phyloP scores from a whole-genome alignment of 2,888 invertebrate species.

The Conops quadrifasciatus region DNA sequence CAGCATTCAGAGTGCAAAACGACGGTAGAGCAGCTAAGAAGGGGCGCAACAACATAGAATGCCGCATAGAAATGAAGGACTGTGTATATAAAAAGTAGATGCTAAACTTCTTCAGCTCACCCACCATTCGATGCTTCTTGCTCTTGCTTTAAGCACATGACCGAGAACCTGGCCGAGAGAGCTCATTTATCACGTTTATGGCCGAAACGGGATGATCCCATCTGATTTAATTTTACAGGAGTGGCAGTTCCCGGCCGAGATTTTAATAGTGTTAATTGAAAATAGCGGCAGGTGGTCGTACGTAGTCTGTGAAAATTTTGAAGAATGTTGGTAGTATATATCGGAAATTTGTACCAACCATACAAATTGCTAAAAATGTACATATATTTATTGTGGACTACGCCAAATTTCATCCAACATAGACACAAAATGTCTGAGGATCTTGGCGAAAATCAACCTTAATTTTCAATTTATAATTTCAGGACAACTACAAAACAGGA shows the following conservation, averaged over 20 bases:
- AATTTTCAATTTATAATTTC: too few species aligned
- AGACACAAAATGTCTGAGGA: too few species aligned
- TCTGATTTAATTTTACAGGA: background rate
- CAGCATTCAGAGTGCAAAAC: background rate
- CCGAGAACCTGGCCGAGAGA: slow-evolving; percentile 43
- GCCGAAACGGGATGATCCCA: background rate
- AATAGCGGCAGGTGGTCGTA: background rate
- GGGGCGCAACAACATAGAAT: background rate
- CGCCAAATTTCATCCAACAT: too few species aligned
- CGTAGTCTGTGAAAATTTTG: too few species aligned
- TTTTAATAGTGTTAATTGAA: slow-evolving; percentile 27
- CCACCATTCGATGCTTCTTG: background rate
- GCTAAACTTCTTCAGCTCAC: background rate
- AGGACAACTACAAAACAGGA: slow-evolving; percentile 2
- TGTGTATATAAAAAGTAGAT: background rate
- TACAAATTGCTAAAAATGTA: too few species aligned
- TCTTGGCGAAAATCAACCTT: too few species aligned
- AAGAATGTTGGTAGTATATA: too few species aligned
- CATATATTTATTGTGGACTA: too few species aligned
- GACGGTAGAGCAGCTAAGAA: background rate
- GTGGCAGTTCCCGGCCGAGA: background rate
- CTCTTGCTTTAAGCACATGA: background rate
- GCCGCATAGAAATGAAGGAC: background rate
- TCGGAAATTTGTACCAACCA: too few species aligned
- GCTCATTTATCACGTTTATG: slow-evolving; percentile 44